Percentiles rank a stretch among this genome's conserved stretches.
Conservation (phyloP, 2,113 vertebrate genomes). For the Brienomyrus brachyistius region DNA sequence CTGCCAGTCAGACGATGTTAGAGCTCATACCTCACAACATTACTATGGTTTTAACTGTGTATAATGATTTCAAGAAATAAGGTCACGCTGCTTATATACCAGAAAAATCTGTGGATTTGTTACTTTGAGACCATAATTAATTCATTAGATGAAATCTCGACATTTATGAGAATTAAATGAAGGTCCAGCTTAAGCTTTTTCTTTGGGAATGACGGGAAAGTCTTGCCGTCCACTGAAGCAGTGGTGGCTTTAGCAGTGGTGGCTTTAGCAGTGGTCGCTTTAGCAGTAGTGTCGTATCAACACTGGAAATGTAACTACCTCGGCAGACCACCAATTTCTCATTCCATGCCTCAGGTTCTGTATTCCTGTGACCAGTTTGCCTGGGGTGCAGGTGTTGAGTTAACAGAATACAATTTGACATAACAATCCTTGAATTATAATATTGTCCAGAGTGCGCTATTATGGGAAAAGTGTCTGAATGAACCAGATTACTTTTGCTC, state of each 20-base stretch:
- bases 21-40: background rate
- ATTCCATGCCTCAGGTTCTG: background rate
- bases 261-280: background rate
- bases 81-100: background rate
- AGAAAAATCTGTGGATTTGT: conserved; percentile 12
- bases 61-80: conserved; percentile 10
- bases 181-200: background rate
- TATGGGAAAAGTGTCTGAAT: background rate
- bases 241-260: background rate
- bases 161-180: conserved; percentile 9
- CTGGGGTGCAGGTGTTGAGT: background rate
- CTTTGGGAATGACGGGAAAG: background rate
- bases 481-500: conserved; percentile 2
- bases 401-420: background rate
- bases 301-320: conserved; percentile 1
- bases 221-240: background rate
- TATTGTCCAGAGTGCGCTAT: background rate
- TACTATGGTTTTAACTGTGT: background rate
- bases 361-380: conserved; percentile 9
- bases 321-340: background rate
- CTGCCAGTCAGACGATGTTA: background rate
- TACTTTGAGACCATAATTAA: conserved; percentile 15
- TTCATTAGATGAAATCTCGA: conserved; percentile 7
- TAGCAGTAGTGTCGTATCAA: background rate
- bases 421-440: background rate